Evolutionary conservation across 2,113 vertebrate species (phyloP).

Genomic region (Podarcis muralis): DNA sequence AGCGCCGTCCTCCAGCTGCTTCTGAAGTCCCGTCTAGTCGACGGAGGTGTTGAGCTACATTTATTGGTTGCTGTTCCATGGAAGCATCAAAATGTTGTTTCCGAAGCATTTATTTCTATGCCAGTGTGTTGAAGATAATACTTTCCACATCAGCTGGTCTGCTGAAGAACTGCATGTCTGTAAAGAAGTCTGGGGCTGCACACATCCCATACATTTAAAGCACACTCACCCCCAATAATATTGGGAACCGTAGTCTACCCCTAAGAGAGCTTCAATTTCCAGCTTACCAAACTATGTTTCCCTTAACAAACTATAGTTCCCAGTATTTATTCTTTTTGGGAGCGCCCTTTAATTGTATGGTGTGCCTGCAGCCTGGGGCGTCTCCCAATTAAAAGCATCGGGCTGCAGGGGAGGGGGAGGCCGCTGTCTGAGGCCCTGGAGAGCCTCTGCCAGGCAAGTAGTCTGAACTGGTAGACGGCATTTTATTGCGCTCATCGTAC

Average conservation of each 20-base stretch:
- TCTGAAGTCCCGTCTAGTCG: background rate
- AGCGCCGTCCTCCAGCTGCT: background rate
- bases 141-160: background rate
- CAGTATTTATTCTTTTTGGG: too few species aligned
- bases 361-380: too few species aligned
- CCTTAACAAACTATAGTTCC: too few species aligned
- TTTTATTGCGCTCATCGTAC: too few species aligned
- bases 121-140: background rate
- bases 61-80: background rate
- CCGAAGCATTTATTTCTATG: background rate
- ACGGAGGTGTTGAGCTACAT: background rate
- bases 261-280: too few species aligned
- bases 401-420: background rate
- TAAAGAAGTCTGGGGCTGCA: background rate
- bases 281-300: too few species aligned
- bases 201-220: too few species aligned
- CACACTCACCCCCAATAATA: too few species aligned
- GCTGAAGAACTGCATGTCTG: background rate
- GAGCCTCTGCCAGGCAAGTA: background rate
- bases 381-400: background rate
- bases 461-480: too few species aligned
- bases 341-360: too few species aligned
- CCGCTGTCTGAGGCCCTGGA: background rate
- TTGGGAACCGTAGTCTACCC: too few species aligned
- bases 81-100: background rate